Conservation (phyloP, 2,113 vertebrate genomes). For the Ahaetulla prasina region DNA sequence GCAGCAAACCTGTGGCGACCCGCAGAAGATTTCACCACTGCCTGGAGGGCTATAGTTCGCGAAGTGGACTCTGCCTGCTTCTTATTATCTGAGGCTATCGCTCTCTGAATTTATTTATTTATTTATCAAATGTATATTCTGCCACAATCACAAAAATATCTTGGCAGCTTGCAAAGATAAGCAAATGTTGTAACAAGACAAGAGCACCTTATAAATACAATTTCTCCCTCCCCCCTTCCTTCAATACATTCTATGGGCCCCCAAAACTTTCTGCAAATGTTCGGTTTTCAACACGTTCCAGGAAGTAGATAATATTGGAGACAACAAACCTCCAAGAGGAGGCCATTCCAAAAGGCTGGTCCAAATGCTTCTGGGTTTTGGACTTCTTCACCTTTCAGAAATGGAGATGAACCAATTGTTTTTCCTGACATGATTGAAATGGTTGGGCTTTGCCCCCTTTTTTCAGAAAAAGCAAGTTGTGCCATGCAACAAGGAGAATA, state of each 20-base stretch:
- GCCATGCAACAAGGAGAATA: neutral
- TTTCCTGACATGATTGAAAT: neutral
- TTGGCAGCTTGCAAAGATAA: neutral
- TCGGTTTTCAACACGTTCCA: neutral
- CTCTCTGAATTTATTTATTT: neutral
- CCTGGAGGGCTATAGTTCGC: no score
- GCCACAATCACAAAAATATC: neutral
- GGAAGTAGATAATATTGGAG: neutral
- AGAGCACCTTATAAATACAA: neutral
- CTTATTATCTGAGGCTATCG: neutral
- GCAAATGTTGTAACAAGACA: neutral
- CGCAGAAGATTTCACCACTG: no score
- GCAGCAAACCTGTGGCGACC: no score
- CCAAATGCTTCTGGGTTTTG: neutral
- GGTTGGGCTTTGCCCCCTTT: neutral
- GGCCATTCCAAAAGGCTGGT: neutral
- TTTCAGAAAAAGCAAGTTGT: neutral
- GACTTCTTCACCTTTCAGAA: neutral
- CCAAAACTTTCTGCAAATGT: neutral
- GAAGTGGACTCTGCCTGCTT: neutral
- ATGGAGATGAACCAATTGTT: neutral
- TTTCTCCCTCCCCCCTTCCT: neutral
- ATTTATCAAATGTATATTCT: neutral
- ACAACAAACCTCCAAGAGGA: neutral
- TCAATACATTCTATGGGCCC: neutral